Evolutionary conservation across 2,113 vertebrate genomes (phyloP), one percentile per base, ranked within the genome.

Genomic region (Nesogale talazaci): DNA sequence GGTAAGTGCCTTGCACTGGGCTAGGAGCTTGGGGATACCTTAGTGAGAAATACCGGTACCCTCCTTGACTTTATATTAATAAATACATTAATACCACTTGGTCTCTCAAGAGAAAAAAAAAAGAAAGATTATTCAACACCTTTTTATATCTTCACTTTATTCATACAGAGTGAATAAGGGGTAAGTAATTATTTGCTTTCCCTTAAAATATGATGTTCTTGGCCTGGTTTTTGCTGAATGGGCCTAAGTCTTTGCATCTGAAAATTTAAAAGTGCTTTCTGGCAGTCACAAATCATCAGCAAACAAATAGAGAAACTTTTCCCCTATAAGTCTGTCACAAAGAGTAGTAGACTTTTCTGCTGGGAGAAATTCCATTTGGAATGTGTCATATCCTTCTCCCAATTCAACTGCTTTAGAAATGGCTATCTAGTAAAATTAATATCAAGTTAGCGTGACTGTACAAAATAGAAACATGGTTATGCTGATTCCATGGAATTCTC

Each of bases 141-240:
- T 92, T 61, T 95, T 94, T 89, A 84, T 72, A 79, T 94, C 83
- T 92, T 92, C 61, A 89, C 46, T 92, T 91, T 75, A 89, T 87
- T 75, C 40, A 87, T 74, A 42, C 61, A 88, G 61, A 92, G 34
- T 59, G 92, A 89, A 94, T 91, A 83, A 94, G 42, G 61, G 22
- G 19, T 0, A 34, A 0, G 16, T 36, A 84, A 81, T 84, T 94
- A 83, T 94, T 89, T 31, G 1, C 36, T 83, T 96, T 77, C 65
- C 93, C 56, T 40, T 4, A 0, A 4, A 88, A 92, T n/a, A 6
- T 77, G 87, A 22, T 97, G 95, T 96, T 57, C 63, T 96, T 96
- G 90, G 96, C 97, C 93, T 97, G 94, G 92, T 97, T 95, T 96
- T 97, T 97, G 92, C 94, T 95, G 67, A 96, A 84, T 89, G 95